Evolutionary conservation across 2,888 invertebrate genomes (phyloP).

Genomic region (Adineta ricciae): DNA sequence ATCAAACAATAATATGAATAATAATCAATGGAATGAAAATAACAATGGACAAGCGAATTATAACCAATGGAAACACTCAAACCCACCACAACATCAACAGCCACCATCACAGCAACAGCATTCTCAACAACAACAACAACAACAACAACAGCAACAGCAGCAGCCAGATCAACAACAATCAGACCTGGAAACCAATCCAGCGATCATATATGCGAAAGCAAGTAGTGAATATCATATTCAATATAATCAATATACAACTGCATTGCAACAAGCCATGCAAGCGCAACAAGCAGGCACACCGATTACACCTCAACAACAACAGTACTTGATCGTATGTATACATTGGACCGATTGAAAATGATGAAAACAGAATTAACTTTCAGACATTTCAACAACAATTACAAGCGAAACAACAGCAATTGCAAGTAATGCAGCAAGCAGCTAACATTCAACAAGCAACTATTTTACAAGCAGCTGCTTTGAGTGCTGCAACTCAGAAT

Average conservation of each 20-base stretch:
- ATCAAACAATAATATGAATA: not conserved
- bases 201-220: not conserved
- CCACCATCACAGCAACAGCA: not conserved
- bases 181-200: not conserved
- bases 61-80: not conserved
- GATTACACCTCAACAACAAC: slow-evolving; percentile 11
- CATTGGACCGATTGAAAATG: not conserved
- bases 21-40: slow-evolving; percentile 8
- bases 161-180: not conserved
- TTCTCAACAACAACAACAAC: not conserved
- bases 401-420: slow-evolving; percentile 14
- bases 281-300: not conserved
- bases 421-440: not conserved
- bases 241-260: slow-evolving; percentile 13
- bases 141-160: not conserved
- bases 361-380: not conserved
- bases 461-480: not conserved
- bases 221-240: not conserved
- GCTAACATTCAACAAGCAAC: not conserved
- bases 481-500: not conserved
- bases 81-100: not conserved
- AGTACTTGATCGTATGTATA: not conserved
- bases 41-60: not conserved
- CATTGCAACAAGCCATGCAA: not conserved
- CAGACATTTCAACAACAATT: slow-evolving; percentile 12